phyloP scores from a whole-genome alignment of 2,797 vertebrate genomes.

The Anolis apletophallus region DNA sequence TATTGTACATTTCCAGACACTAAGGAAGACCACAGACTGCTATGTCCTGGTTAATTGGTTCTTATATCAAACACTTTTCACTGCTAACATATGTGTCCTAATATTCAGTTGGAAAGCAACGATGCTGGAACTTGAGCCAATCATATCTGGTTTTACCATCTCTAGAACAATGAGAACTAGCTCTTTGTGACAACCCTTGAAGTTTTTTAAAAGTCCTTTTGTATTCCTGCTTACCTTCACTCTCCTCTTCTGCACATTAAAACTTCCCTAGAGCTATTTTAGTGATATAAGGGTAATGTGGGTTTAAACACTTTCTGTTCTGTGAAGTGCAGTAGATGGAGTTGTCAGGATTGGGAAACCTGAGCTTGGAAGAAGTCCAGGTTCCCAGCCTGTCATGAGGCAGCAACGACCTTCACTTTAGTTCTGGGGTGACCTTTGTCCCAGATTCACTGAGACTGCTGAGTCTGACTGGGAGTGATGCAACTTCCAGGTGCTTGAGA shows the following conservation, averaged over 20 bases:
- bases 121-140: not conserved
- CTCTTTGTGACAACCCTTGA: not conserved
- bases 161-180: not conserved
- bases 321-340: not conserved
- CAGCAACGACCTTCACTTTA: no score
- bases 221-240: not conserved
- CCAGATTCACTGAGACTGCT: no score
- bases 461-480: no score
- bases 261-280: not conserved
- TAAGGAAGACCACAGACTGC: not conserved
- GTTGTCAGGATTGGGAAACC: no score
- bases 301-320: not conserved
- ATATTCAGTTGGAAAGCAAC: not conserved
- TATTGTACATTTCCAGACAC: not conserved
- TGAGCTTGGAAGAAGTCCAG: no score
- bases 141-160: not conserved
- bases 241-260: not conserved
- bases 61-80: not conserved
- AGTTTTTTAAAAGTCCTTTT: not conserved
- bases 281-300: not conserved
- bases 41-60: not conserved
- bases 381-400: no score
- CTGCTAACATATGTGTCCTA: not conserved
- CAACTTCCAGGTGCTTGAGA: no score
- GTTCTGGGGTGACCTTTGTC: no score